Base-by-base conservation (phyloP, 2,888 invertebrate genomes). In the Hydrotaea diabolus region DNA sequence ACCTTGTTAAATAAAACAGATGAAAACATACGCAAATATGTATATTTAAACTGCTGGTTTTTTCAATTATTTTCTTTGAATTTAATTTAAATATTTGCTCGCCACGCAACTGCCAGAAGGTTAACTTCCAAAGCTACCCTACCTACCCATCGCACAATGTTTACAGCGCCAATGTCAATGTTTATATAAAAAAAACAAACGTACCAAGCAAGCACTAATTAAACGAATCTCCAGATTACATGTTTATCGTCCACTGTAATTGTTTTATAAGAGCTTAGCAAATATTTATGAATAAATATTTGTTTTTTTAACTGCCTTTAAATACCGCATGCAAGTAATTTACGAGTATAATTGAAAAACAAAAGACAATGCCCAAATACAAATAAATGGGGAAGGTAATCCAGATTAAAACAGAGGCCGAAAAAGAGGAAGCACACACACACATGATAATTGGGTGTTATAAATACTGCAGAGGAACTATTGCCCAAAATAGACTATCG, bases 201-300 rank as follows among this genome's bases (percentile, higher is more conserved):
- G 3, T 7, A 31, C 31, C 31, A 31, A 31, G 3, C 9, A 43
- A 9, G 7, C 49, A 13, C 8, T 49, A 49, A 49, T 49, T 49
- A 49, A 49, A 49, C 1, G 49, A 15, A 49, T 49, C n/a, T 49
- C n/a, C 49, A 49, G 49, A 49, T 49, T 49, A 49, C 49, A n/a
- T n/a, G 2, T n/a, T 49, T n/a, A 49, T 49, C 23, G 21, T 21
- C 21, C 21, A 21, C 1, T 9, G 4, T 31, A 75, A 62, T 75
- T 64, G 19, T 31, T 5, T 64, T 53, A 21, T 7, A 73, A 17
- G 31, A 55, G 36, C 59, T 53, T 26, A 55, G 8, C 13, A 66
- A 66, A 66, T 43, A 66, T 77, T 77, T 55, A 26, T 7, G 15
- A 55, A 55, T n/a, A 69, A 53, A 76, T 76, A 64, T 76, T 76